These are phyloP conservation scores for Helicoverpa armigera DNA, from an alignment of 1,140 invertebrate genomes.

Conservation along the genomic window DNA sequence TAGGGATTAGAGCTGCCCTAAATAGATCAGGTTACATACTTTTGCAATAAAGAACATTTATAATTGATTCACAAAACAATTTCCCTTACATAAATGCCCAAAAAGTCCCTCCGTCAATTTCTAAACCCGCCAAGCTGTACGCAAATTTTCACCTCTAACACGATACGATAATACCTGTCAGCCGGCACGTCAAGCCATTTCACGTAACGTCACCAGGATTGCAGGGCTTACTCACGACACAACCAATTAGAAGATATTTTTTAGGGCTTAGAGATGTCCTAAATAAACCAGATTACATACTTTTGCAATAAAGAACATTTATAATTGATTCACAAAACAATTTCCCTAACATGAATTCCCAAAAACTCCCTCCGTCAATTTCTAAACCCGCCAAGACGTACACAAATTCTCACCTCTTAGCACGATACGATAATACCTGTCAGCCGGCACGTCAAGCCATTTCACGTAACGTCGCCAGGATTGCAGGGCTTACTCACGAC, in stretches of 20 bases:
- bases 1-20: constrained; percentile 48
- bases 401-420: constrained; percentile 10
- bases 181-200: constrained; percentile 11
- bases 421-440: constrained; percentile 29
- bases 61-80: no score
- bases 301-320: no score
- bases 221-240: constrained; percentile 52
- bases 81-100: no score
- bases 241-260: constrained; percentile 64
- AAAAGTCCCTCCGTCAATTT: not conserved
- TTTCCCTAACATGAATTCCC: no score
- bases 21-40: no score
- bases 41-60: no score
- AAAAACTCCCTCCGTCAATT: not conserved
- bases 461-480: constrained; percentile 12
- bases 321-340: no score
- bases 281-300: no score
- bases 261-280: constrained; percentile 51
- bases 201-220: constrained; percentile 21
- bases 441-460: constrained; percentile 37
- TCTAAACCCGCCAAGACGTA: not conserved
- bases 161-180: constrained; percentile 33
- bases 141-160: constrained; percentile 16
- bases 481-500: constrained; percentile 51
- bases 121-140: not conserved